Evolutionary conservation across 2,888 invertebrate genomes (phyloP).

Genomic region (Metalampra italica): DNA sequence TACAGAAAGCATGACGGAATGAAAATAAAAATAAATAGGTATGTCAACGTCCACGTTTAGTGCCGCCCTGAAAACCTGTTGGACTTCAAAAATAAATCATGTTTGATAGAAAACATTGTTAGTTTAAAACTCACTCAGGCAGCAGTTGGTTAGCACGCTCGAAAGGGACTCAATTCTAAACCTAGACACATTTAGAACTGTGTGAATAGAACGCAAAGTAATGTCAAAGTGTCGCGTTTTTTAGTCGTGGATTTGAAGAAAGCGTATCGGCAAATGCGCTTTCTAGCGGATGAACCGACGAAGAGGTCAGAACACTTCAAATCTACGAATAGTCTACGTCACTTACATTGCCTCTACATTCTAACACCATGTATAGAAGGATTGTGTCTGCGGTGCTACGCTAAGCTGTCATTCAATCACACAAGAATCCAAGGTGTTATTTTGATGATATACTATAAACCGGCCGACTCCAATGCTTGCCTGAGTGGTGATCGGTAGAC

Average conservation of each 20-base stretch:
- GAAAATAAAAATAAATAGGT: constrained; percentile 37
- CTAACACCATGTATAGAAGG: constrained; percentile 10
- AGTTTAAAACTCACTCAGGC: constrained; percentile 77
- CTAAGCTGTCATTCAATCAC: constrained; percentile 75
- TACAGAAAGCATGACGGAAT: constrained; percentile 67
- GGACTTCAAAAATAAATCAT: constrained; percentile 78
- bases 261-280: not conserved
- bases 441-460: constrained; percentile 74
- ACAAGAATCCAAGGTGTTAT: constrained; percentile 72
- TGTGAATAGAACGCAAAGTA: constrained; percentile 16
- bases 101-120: constrained; percentile 48
- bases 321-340: not conserved
- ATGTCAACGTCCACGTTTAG: constrained; percentile 24
- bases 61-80: constrained; percentile 39
- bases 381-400: constrained; percentile 51
- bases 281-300: not conserved
- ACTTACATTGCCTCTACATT: not conserved
- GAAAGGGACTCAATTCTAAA: constrained; percentile 42
- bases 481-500: constrained; percentile 87
- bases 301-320: constrained; percentile 1
- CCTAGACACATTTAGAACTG: constrained; percentile 46
- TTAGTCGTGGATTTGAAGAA: constrained; percentile 6
- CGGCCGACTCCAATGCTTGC: constrained; percentile 83
- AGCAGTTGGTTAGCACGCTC: constrained; percentile 75
- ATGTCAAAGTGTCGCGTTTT: constrained; percentile 1